Base-by-base conservation (phyloP, 92 coral and sea anemone species). In the Paragorgia papillata region DNA sequence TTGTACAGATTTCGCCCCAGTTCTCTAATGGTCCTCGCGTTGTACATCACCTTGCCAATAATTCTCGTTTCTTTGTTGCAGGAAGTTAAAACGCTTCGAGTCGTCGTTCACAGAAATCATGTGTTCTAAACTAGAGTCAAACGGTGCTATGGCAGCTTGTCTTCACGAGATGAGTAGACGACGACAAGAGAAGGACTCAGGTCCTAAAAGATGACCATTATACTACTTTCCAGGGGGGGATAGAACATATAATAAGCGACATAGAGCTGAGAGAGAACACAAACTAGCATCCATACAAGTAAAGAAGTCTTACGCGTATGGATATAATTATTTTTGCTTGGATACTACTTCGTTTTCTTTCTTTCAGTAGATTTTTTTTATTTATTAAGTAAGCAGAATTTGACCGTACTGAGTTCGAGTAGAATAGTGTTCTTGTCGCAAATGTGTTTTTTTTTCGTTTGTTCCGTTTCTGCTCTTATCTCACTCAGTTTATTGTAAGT, bases 71-170 rank as follows among this genome's bases (percentile, higher is more conserved):
- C 17, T 55, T 12, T 19, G 61, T 21, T 66, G 12, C 43, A 71
- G 78, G 58, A 71, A 54, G 54, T 10, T 71, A n/a, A 53, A 51
- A 71, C 78, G 78, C 19, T 71, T 29, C 51, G 78, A 71, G 64
- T 31, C 78, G 17, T 71, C 64, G 26, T 71, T 71, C 65, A 31
- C 78, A 15, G 53, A 54, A 33, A 71, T 71, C 21, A 71, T 71
- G 78, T 71, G 78, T 37, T 71, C 78, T 15, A 71, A 54, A 25
- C 28, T 71, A 27, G 78, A 71, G 57, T 71, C 78, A 13, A 71
- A 71, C 64, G 64, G 44, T 25, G 78, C 64, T 31, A 55, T 71
- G 24, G 78, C 78, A 6, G 63, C 78, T 0, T 71, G 78, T 27
- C 78, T 71, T 32, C 78, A 71, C 43, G 78, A 71, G 13, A 71